A percentile compares a stretch with the other conserved stretches of the same genome.
Conservation (phyloP, 1,140 invertebrate species). For the Drosophila chauvacae region DNA sequence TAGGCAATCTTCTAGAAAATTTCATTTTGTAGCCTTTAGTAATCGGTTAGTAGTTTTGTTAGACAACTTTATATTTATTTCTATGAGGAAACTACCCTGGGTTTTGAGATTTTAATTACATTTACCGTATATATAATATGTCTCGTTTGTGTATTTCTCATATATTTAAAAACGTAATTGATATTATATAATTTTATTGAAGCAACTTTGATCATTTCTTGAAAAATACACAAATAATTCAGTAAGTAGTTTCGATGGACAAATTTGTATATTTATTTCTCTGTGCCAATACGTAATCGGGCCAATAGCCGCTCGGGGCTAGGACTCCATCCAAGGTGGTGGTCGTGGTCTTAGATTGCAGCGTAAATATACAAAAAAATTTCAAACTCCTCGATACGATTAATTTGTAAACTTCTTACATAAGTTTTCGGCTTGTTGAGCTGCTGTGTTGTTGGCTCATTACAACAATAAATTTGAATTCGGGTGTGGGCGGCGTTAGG, state of each 20-base stretch:
- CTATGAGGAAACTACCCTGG: too few species aligned
- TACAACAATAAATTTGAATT: conserved; percentile 43
- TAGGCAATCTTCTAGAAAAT: not conserved
- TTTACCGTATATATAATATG: too few species aligned
- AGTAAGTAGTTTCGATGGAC: not conserved
- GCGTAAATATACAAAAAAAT: conserved; percentile 19
- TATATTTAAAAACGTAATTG: too few species aligned
- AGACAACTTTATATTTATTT: too few species aligned
- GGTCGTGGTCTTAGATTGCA: conserved; percentile 13
- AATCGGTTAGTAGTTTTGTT: too few species aligned
- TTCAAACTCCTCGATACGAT: conserved; percentile 8
- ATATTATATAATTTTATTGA: not conserved
- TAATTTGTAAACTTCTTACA: conserved; percentile 37
- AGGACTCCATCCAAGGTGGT: conserved; percentile 24
- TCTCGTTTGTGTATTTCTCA: too few species aligned
- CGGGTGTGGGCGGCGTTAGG: conserved; percentile 17
- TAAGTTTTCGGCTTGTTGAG: conserved; percentile 33
- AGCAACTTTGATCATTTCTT: too few species aligned
- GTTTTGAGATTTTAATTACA: too few species aligned
- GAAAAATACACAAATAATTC: not conserved
- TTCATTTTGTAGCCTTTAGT: too few species aligned
- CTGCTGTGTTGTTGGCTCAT: conserved; percentile 28
- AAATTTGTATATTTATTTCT: conserved; percentile 1
- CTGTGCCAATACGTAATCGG: conserved; percentile 9
- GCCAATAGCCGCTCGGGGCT: conserved; percentile 18